Base-by-base conservation (phyloP, 2,113 vertebrate genomes). In the Emydocephalus ijimae region DNA sequence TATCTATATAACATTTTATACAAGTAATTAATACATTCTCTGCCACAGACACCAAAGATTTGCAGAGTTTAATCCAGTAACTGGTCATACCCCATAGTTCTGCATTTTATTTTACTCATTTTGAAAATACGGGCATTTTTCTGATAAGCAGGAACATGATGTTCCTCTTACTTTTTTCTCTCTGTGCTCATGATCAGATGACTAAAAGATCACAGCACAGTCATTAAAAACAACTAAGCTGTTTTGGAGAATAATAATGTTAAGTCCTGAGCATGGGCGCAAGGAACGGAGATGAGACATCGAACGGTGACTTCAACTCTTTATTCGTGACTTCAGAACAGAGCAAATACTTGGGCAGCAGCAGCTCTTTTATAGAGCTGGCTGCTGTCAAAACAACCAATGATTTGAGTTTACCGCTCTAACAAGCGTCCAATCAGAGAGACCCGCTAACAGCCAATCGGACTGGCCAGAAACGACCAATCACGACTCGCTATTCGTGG, bases 51-150 rank as follows among this genome's bases (percentile, higher is more conserved):
- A 14, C 24, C 39, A 43, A 24, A 89, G 43, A 26, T 39, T 88
- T 45, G 29, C 54, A 91, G 54, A 57, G 34, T 52, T 94, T 52
- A 54, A 69, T 2, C 86, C 88, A 74, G 88, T 12, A 18, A 20
- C 93, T 14, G 0, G 0, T 64, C 50, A 85, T 91, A 39, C 34
- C 54, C 95, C 93, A 91, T 92, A 94, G 92, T 91, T 93, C 94
- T 95, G 87, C 95, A 93, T 88, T 95, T 95, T 96, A 93, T 92
- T 95, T 94, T 95, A 93, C 94, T 89, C 91, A 93, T 95, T 93
- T 92, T 92, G 93, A 96, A 97, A 94, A 93, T 81, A 92, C 52
- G n/a, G 96, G 86, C 39, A 92, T 94, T 92, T 81, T 89, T 56
- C 88, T 64, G 88, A 55, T 91, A 94, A 85, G 93, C 12, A 54